phyloP scores from a whole-genome alignment of 2,113 vertebrate genomes.

The Scomber colias region DNA sequence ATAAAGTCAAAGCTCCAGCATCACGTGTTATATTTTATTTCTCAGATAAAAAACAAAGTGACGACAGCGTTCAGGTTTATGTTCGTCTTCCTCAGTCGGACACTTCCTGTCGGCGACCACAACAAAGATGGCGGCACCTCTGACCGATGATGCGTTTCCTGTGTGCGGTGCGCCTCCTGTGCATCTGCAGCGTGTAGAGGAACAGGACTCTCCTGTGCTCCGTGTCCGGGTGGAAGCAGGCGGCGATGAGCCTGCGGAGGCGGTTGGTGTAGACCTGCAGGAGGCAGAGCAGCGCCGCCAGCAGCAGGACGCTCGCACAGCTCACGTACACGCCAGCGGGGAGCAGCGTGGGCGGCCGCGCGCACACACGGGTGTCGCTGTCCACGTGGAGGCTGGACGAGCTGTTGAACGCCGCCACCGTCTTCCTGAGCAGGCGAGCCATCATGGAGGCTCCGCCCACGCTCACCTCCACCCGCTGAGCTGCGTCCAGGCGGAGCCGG shows the following conservation, averaged over 20 bases:
- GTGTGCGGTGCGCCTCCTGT: too few relatives aligned
- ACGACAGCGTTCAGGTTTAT: too few relatives aligned
- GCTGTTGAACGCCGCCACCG: conserved; percentile 88
- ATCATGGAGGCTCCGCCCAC: conserved; percentile 89
- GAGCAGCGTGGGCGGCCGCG: conserved; percentile 61
- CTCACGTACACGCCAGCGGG: conserved; percentile 67
- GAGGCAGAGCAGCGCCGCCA: conserved; percentile 82
- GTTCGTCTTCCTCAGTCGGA: too few relatives aligned
- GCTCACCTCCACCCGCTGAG: conserved; percentile 86
- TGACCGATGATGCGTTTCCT: too few relatives aligned
- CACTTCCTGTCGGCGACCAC: too few relatives aligned
- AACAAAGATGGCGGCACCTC: too few relatives aligned
- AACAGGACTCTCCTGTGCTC: too few relatives aligned
- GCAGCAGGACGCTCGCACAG: conserved; percentile 62
- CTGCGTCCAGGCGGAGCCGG: conserved; percentile 86
- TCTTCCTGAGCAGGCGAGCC: conserved; percentile 86
- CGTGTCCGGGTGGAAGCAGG: conserved; percentile 89
- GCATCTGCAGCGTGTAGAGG: too few relatives aligned
- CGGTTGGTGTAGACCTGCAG: conserved; percentile 88
- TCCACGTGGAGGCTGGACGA: conserved; percentile 76
- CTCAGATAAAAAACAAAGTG: too few relatives aligned
- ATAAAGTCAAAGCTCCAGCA: too few relatives aligned
- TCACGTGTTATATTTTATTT: too few relatives aligned
- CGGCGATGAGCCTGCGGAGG: conserved; percentile 84
- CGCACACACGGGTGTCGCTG: conserved; percentile 76